These are phyloP conservation scores for Cyprinodon tularosa DNA, from an alignment of 2,113 vertebrate species.

Conservation along the genomic window DNA sequence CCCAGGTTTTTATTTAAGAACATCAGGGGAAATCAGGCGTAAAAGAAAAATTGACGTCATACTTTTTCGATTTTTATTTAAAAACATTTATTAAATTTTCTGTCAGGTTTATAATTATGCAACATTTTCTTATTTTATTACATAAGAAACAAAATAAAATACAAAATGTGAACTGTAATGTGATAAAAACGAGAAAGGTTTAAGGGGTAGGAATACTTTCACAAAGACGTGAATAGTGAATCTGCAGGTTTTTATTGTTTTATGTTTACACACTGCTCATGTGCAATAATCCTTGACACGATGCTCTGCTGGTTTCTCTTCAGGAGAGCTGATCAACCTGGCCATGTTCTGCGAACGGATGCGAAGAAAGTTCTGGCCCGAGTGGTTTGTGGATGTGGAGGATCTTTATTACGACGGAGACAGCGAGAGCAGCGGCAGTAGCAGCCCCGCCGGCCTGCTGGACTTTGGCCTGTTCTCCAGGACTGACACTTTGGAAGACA, in stretches of 20 bases:
- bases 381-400: conserved; percentile 92
- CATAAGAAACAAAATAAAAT: too few species aligned
- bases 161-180: neutral
- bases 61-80: too few species aligned
- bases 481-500: conserved; percentile 93
- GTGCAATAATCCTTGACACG: neutral
- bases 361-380: conserved; percentile 94
- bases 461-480: conserved; percentile 93
- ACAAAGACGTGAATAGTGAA: too few species aligned
- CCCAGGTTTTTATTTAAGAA: too few species aligned
- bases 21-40: too few species aligned
- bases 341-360: conserved; percentile 98
- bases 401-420: conserved; percentile 89
- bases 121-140: too few species aligned
- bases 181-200: neutral
- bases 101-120: too few species aligned
- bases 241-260: conserved; percentile 6
- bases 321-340: conserved; percentile 95
- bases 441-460: conserved; percentile 64
- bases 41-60: too few species aligned
- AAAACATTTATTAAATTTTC: too few species aligned
- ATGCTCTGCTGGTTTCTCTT: conserved; percentile 10
- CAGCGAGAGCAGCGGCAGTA: conserved; percentile 84
- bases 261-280: conserved; percentile 12
- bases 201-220: neutral